These are phyloP conservation scores for Meandrina meandrites DNA, from an alignment of 92 coral and sea anemone genomes.

Conservation along the genomic window DNA sequence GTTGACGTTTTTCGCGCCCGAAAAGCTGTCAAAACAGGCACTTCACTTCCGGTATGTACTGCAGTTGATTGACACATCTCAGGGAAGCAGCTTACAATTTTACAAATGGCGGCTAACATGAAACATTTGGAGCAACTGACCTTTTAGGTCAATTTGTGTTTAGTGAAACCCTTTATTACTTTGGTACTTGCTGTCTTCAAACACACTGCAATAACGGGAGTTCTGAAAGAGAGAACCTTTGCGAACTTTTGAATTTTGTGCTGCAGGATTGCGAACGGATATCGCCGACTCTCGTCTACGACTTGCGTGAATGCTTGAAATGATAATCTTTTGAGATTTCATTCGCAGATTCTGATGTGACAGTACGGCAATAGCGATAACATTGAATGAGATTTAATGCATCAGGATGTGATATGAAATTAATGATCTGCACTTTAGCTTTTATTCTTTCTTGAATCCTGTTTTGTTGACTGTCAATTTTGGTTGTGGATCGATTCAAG, in stretches of 20 bases:
- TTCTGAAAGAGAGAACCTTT: not conserved
- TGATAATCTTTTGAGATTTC: conserved; percentile 8
- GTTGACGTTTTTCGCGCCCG: not conserved
- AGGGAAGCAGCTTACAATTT: not conserved
- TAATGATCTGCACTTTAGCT: conserved; percentile 6
- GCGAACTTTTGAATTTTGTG: not conserved
- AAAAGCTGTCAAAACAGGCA: not conserved
- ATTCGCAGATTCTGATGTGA: not conserved
- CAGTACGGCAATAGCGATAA: conserved; percentile 1
- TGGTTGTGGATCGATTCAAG: not conserved
- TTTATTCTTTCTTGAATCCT: conserved; percentile 11
- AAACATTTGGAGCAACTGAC: not conserved
- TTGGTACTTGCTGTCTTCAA: conserved; percentile 9
- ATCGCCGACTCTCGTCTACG: not conserved
- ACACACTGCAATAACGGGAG: not conserved
- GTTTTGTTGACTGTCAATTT: not conserved
- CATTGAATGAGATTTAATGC: conserved; percentile 12
- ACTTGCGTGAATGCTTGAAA: not conserved
- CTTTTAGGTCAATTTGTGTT: conserved; percentile 3
- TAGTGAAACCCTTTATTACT: conserved; percentile 13
- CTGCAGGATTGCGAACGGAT: not conserved
- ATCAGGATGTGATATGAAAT: conserved; percentile 14
- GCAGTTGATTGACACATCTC: conserved; percentile 29
- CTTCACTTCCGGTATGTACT: conserved; percentile 38
- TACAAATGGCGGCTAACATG: conserved; percentile 26